Conservation (phyloP, 2,797 vertebrate species). For the Sebastiscus albofasciatus region DNA sequence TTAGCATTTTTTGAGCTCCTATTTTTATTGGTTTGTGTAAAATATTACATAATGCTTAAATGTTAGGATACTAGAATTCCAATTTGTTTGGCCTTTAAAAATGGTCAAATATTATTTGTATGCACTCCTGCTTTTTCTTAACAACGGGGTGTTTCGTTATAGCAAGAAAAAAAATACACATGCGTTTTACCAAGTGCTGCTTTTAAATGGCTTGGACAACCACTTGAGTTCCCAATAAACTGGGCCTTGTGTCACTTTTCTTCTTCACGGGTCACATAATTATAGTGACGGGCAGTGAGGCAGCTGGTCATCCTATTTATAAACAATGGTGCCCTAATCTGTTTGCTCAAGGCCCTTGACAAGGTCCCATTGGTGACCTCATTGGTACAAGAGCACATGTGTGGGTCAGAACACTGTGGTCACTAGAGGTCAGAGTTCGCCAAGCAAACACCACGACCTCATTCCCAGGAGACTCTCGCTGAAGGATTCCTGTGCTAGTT, state of each 20-base stretch:
- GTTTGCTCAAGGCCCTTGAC: conserved; percentile 72
- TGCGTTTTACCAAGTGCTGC: not conserved
- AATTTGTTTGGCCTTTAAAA: not conserved
- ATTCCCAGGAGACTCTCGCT: conserved; percentile 70
- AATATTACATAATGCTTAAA: not conserved
- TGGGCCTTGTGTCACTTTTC: conserved; percentile 19
- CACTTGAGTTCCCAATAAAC: conserved; percentile 28
- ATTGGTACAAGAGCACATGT: conserved; percentile 70
- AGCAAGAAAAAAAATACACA: not conserved
- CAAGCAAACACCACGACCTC: conserved; percentile 65
- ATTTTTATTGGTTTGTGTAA: not conserved
- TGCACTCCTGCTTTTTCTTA: not conserved
- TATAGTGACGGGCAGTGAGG: conserved; percentile 50
- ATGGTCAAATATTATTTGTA: not conserved
- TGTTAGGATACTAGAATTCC: not conserved
- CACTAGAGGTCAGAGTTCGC: conserved; percentile 66
- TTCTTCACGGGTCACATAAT: conserved; percentile 63
- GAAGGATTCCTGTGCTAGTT: conserved; percentile 65
- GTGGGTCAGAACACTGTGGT: conserved; percentile 73
- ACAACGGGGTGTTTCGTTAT: not conserved
- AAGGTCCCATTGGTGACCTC: conserved; percentile 65
- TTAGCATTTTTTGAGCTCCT: not conserved
- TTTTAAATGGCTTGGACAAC: not conserved
- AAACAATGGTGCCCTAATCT: conserved; percentile 72
- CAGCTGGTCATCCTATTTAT: conserved; percentile 72